These are phyloP conservation scores for Cabera pusaria DNA, from an alignment of 2,888 invertebrate genomes.

Conservation along the genomic window DNA sequence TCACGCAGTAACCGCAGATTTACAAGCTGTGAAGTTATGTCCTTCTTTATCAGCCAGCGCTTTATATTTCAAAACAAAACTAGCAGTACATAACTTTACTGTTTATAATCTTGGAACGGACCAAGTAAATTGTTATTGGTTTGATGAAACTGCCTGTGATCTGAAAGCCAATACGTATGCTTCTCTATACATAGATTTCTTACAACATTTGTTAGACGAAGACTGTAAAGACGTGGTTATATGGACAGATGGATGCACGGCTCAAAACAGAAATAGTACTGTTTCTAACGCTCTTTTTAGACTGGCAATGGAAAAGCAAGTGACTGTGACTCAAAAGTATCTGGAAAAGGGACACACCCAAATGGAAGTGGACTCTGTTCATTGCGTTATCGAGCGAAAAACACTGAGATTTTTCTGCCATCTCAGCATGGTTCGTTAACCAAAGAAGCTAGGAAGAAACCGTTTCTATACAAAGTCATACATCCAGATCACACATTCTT, in stretches of 20 bases:
- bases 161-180: constrained; percentile 27
- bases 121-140: constrained; percentile 27
- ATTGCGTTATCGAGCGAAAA: constrained; percentile 46
- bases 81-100: constrained; percentile 42
- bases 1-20: constrained; percentile 32
- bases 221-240: constrained; percentile 17
- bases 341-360: constrained; percentile 37
- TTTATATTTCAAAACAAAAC: constrained; percentile 42
- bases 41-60: constrained; percentile 37
- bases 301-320: constrained; percentile 28
- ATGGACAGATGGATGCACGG: constrained; percentile 39
- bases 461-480: neutral
- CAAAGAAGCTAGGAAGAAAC: constrained; percentile 1
- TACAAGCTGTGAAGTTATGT: constrained; percentile 40
- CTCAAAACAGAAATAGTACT: constrained; percentile 36
- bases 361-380: constrained; percentile 38
- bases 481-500: constrained; percentile 4
- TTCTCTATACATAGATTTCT: constrained; percentile 23
- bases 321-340: constrained; percentile 33
- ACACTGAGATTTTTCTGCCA: constrained; percentile 26
- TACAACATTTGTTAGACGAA: constrained; percentile 26
- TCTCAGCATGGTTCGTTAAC: constrained; percentile 1
- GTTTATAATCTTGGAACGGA: constrained; percentile 35
- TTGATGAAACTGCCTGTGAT: constrained; percentile 21
- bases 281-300: constrained; percentile 34